Conservation (phyloP, 2,113 vertebrate species). For the Gymnorhina tibicen region DNA sequence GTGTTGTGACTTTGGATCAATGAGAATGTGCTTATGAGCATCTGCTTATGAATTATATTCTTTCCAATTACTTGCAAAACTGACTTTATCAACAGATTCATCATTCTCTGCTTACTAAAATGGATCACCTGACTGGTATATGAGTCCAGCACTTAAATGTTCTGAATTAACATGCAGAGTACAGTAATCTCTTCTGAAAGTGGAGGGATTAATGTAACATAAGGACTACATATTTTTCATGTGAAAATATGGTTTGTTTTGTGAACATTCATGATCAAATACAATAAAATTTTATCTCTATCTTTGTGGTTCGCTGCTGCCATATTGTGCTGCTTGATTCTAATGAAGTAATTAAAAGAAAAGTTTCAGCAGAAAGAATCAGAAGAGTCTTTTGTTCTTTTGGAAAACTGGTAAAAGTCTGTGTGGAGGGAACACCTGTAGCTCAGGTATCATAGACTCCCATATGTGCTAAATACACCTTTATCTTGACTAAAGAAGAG, state of each 20-base stretch:
- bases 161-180: background rate
- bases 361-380: background rate
- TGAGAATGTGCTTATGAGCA: background rate
- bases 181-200: background rate
- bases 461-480: background rate
- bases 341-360: background rate
- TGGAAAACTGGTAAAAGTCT: background rate
- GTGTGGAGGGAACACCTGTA: background rate
- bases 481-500: background rate
- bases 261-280: background rate
- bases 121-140: background rate
- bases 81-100: background rate
- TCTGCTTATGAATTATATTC: background rate
- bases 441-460: background rate
- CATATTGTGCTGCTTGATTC: background rate
- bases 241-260: background rate
- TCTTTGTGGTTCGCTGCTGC: background rate
- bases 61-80: background rate
- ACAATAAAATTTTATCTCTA: background rate
- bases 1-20: background rate
- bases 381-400: background rate
- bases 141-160: background rate
- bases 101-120: background rate
- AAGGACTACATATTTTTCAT: background rate
- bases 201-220: background rate